Conservation (phyloP, 1,140 invertebrate species). For the Anthonomus grandis region DNA sequence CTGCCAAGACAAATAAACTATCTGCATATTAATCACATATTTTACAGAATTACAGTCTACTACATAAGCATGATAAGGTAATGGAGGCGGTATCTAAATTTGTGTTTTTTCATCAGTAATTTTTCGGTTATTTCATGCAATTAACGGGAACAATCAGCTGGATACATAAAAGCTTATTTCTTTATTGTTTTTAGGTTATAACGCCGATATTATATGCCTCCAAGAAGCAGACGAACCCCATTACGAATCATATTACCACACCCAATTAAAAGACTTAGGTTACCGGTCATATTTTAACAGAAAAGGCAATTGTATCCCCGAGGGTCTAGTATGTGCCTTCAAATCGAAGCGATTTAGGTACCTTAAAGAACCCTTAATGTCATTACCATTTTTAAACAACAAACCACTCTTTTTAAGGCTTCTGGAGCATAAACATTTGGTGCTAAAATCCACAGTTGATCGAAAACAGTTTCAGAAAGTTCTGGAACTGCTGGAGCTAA, state of each 20-base stretch:
- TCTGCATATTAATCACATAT: no score
- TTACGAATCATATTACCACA: slow-evolving; percentile 58
- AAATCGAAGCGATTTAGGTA: slow-evolving; percentile 59
- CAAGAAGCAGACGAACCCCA: slow-evolving; percentile 87
- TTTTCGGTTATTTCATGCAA: no score
- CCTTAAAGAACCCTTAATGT: no score
- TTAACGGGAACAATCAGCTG: no score
- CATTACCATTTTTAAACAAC: neutral
- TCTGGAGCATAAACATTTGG: slow-evolving; percentile 16
- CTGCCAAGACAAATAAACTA: no score
- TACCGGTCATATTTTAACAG: slow-evolving; percentile 57
- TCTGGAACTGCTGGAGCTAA: slow-evolving; percentile 59
- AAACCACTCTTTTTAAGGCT: slow-evolving; percentile 11
- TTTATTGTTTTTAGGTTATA: slow-evolving; percentile 73
- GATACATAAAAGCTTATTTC: no score
- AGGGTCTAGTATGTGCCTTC: slow-evolving; percentile 79
- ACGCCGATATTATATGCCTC: slow-evolving; percentile 83
- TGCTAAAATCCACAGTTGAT: slow-evolving; percentile 11
- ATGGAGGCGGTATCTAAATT: no score
- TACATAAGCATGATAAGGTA: no score
- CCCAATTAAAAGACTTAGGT: slow-evolving; percentile 31
- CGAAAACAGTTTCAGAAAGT: slow-evolving; percentile 54
- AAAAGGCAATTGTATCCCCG: slow-evolving; percentile 70
- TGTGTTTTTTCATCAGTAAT: no score
- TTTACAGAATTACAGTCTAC: no score